These are phyloP conservation scores for Oscheius sp. DNA, from an alignment of 2,888 invertebrate species.

Conservation along the genomic window DNA sequence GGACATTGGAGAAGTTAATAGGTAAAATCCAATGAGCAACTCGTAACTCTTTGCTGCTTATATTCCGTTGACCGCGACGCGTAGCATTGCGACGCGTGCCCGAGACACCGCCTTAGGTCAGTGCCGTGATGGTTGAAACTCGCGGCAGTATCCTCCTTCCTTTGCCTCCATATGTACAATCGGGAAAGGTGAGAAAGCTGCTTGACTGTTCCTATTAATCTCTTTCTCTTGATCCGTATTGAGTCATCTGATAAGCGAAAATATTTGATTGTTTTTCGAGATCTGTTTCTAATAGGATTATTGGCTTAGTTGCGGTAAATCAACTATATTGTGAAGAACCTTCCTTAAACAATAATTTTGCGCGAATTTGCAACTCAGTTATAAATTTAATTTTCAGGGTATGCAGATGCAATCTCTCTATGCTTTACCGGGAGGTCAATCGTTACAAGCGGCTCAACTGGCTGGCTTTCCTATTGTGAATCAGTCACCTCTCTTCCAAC, in stretches of 20 bases:
- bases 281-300: not conserved
- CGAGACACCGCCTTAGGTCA: slow-evolving; percentile 31
- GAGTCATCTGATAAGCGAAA: not conserved
- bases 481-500: slow-evolving; percentile 34
- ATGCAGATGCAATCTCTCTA: slow-evolving; percentile 57
- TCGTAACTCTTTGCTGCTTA: slow-evolving; percentile 26
- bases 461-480: slow-evolving; percentile 32
- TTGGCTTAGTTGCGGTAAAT: not conserved
- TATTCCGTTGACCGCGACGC: slow-evolving; percentile 24
- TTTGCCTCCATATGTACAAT: slow-evolving; percentile 7
- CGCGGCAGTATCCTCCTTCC: slow-evolving; percentile 22
- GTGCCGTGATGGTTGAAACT: slow-evolving; percentile 31
- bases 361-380: not conserved
- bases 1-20: no score
- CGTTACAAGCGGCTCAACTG: slow-evolving; percentile 7
- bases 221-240: not conserved
- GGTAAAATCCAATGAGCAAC: slow-evolving; percentile 4
- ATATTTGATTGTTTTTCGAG: not conserved
- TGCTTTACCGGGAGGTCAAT: slow-evolving; percentile 34
- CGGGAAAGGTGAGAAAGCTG: not conserved
- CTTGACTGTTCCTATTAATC: not conserved
- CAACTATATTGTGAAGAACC: not conserved
- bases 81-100: slow-evolving; percentile 26
- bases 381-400: slow-evolving; percentile 38
- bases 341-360: not conserved